Percentiles rank a stretch among this genome's conserved stretches.
Conservation (phyloP, 2,888 invertebrate species). For the Mesorhabditis spiculigera region DNA sequence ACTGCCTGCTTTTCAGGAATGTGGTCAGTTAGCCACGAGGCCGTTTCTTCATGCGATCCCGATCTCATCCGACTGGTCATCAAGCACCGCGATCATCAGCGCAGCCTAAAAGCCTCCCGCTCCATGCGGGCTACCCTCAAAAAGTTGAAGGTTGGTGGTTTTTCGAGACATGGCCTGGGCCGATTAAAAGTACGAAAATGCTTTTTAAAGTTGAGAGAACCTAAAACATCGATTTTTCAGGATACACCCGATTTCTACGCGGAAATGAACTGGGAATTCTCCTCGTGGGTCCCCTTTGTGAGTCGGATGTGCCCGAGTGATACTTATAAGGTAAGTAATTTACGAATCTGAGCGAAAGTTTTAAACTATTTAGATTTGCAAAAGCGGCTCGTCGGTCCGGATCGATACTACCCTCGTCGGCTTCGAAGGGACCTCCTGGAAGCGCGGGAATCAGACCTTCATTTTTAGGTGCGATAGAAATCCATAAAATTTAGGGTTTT, state of each 20-base stretch:
- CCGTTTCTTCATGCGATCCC: constrained; percentile 87
- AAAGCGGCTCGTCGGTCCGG: constrained; percentile 83
- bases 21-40: constrained; percentile 64
- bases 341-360: neutral
- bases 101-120: constrained; percentile 78
- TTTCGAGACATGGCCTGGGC: too few relatives aligned
- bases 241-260: constrained; percentile 95
- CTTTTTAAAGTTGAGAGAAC: constrained; percentile 5
- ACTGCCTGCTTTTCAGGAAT: constrained; percentile 24
- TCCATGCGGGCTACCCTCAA: constrained; percentile 85
- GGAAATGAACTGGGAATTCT: constrained; percentile 99
- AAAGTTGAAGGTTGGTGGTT: constrained; percentile 69
- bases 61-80: constrained; percentile 81
- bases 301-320: constrained; percentile 96
- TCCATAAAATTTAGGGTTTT: too few relatives aligned
- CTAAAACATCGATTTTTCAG: constrained; percentile 24
- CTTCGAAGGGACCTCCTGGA: constrained; percentile 86
- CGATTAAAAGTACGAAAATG: constrained; percentile 5
- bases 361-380: constrained; percentile 40
- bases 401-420: constrained; percentile 93
- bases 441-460: constrained; percentile 71
- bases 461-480: constrained; percentile 36
- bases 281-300: constrained; percentile 96
- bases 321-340: constrained; percentile 78
- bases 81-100: constrained; percentile 81